Evolutionary conservation across 2,888 invertebrate genomes (phyloP).

Genomic region (Tetragnatha montana): DNA sequence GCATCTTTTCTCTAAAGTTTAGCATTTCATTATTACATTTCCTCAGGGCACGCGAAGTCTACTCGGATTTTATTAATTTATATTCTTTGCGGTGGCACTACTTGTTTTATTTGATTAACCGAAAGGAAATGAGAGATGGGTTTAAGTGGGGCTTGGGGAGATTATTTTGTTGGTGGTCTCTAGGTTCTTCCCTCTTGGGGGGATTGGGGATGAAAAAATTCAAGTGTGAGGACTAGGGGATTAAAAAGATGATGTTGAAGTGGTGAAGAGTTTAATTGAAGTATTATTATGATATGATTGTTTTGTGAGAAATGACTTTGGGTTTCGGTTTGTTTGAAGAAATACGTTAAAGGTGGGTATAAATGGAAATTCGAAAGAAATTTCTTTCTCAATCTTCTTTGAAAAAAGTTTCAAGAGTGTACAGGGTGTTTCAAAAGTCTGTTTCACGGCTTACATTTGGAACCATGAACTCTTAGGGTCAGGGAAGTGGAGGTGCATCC

Average conservation of each 20-base stretch:
- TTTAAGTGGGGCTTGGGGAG: background rate
- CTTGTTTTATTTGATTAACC: slow-evolving; percentile 15
- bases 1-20: slow-evolving; percentile 3
- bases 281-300: background rate
- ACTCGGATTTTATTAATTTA: slow-evolving; percentile 38
- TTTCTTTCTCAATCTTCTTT: too few relatives aligned
- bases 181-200: background rate
- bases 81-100: background rate
- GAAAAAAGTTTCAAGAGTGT: too few relatives aligned
- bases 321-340: too few relatives aligned
- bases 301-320: too few relatives aligned
- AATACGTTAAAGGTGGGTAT: too few relatives aligned
- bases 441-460: too few relatives aligned
- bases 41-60: slow-evolving; percentile 1
- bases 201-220: background rate
- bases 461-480: too few relatives aligned
- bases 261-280: background rate
- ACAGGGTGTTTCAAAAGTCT: too few relatives aligned
- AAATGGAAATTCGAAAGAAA: too few relatives aligned
- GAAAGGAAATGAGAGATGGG: background rate
- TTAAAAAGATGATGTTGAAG: background rate
- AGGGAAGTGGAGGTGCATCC: too few relatives aligned
- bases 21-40: slow-evolving; percentile 33
- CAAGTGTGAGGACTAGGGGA: background rate
- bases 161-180: background rate